Base-by-base conservation (phyloP, 2,113 vertebrate genomes). In the Mustelus asterias region DNA sequence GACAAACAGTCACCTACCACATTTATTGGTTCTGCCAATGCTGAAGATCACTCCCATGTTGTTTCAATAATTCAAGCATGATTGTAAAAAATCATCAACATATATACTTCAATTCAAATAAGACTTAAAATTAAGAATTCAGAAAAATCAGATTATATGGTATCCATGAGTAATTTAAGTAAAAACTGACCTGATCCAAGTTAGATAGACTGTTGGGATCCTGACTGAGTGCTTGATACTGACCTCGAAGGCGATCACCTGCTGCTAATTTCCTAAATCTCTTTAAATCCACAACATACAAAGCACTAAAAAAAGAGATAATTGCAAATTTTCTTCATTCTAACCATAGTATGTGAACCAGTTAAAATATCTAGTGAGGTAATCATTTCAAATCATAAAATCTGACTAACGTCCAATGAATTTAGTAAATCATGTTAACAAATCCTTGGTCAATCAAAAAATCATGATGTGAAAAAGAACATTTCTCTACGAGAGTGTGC, bases 151-250 rank as follows among this genome's bases (percentile, higher is more conserved):
- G 48, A 63, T 33, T 60, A 60, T 63, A 41, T n/a, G 63, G 54
- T 48, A 85, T 93, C 10, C 80, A 63, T 33, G 1, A 60, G 3
- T 24, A 90, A 33, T 33, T 60, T 60, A 54, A 90, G 29, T 26
- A 90, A n/a, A 90, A 16, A 33, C 80, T 95, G 96, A 99, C 99
- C 98, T 99, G 99, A 97, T 99, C 99, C 85, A 99, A 97, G 97
- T 99, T 99, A 96, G 99, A 99, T 95, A 99, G 97, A 88, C 99
- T 99, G 97, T 99, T 99, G 58, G 99, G 99, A 97, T 99, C 99
- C 96, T 99, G 98, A 96, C 99, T 99, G 78, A 99, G 97, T 86
- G 98, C 98, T 96, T 99, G 99, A 96, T 99, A 99, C 97, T 99
- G 99, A 78, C 99, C 98, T 80, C 99, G 98, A 44, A 99, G 98